Evolutionary conservation across 2,888 invertebrate genomes (phyloP), one percentile per base, ranked within the genome.

Genomic region (Calephelis perditalis): DNA sequence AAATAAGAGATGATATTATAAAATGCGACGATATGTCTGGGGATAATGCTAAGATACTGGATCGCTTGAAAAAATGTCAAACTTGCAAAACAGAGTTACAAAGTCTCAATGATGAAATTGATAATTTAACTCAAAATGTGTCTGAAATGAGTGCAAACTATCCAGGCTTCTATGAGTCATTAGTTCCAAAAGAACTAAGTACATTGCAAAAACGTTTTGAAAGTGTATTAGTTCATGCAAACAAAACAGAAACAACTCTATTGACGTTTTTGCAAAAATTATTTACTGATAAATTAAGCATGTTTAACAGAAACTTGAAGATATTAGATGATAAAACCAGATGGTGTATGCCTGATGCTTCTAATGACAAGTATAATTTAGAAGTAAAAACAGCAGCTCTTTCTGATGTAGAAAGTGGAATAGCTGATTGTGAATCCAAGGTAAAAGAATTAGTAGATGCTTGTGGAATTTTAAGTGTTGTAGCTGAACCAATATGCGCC

Each of bases 21-120:
- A 95, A 96, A 79, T 97, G 97, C 75, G 97, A 97, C 76, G 97
- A 97, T 74, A 92, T 97, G 84, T 95, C 96, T 4, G 98, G 98
- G 0, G 96, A 96, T 69, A 97, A 97, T 72, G 92, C 93, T 1
- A 96, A 96, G 75, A 95, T 98, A 62, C 91, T 97, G 60, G 94
- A 94, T 68, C 93, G 97, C 61, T 88, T 98, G 2, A 92, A 95
- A 64, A 94, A 93, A 65, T 95, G 96, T 69, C 94, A 95, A 74
- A 91, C 91, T 7, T 85, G 97, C 35, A 95, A 95, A 77, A 89
- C 84, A 37, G 94, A 96, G 69, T 82, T 98, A n/a, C 92, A 93
- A 59, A 91, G 92, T 57, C 92, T 94, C 59, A 94, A 93, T 69
- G 92, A 92, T 15, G 92, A 93, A 68, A 92, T 97, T 55, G 93